phyloP scores from a whole-genome alignment of 1,140 invertebrate species.

The Drosophila murphyi region DNA sequence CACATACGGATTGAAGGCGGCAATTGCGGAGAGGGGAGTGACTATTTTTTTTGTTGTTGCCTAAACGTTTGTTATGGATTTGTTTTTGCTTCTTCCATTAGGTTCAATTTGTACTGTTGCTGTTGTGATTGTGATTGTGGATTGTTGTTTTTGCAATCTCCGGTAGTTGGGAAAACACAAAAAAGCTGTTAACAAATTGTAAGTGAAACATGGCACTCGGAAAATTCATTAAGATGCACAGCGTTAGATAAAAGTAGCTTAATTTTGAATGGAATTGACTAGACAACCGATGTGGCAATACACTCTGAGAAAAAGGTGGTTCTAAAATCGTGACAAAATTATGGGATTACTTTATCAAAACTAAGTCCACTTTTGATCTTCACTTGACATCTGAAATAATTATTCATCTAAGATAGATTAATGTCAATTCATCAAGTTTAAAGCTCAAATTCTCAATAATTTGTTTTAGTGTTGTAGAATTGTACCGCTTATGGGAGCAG shows the following conservation, averaged over 20 bases:
- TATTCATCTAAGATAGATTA: conserved; percentile 43
- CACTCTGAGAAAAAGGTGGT: neutral
- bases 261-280: conserved; percentile 55
- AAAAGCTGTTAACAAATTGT: conserved; percentile 79
- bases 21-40: neutral
- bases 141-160: conserved; percentile 72
- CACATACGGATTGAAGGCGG: conserved; percentile 36
- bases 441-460: no score
- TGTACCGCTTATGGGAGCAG: conserved; percentile 42
- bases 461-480: conserved; percentile 1
- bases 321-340: neutral
- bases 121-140: neutral
- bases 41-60: conserved; percentile 6
- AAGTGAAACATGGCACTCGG: conserved; percentile 28
- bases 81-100: conserved; percentile 15
- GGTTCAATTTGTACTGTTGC: conserved; percentile 56
- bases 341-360: no score
- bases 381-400: no score
- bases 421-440: neutral
- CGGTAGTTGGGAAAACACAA: conserved; percentile 68
- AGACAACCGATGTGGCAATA: conserved; percentile 31
- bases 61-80: conserved; percentile 34
- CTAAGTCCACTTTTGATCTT: no score
- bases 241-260: conserved; percentile 41
- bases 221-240: conserved; percentile 67